Percentiles rank a stretch among this genome's conserved stretches.
Evolutionary conservation across 92 coral and sea anemone genomes (phyloP).

Genomic region (Zoanthus sociatus): DNA sequence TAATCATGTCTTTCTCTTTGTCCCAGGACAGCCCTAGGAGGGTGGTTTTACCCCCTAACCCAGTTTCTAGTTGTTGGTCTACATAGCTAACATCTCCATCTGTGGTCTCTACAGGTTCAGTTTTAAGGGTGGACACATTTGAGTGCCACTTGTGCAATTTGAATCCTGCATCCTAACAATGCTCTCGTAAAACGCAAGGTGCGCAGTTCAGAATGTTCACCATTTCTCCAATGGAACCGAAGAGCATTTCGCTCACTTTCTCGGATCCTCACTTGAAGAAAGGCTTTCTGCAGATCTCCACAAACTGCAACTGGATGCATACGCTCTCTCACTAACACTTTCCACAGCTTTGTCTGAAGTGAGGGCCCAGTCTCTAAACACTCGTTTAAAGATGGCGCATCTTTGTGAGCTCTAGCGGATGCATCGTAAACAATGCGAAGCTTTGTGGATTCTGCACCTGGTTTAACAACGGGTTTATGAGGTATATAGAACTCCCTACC

Average conservation of each 20-base stretch:
- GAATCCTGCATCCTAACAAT: constrained; percentile 38
- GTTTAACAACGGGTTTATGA: constrained; percentile 24
- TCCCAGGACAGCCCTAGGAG: constrained; percentile 55
- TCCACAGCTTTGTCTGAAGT: constrained; percentile 24
- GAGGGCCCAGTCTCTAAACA: constrained; percentile 12
- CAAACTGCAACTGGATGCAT: not conserved
- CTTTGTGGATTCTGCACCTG: constrained; percentile 18
- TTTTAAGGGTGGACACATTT: constrained; percentile 21
- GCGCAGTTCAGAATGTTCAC: not conserved
- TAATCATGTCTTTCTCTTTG: constrained; percentile 35
- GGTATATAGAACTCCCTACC: constrained; percentile 33
- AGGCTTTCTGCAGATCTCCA: constrained; percentile 18
- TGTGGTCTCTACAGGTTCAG: constrained; percentile 14
- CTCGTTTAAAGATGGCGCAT: constrained; percentile 25
- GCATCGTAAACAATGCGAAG: constrained; percentile 13
- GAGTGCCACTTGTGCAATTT: constrained; percentile 46
- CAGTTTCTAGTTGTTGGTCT: constrained; percentile 46
- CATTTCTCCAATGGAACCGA: constrained; percentile 16
- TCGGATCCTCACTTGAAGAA: constrained; percentile 17
- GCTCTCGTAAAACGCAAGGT: constrained; percentile 16
- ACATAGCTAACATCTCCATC: constrained; percentile 39
- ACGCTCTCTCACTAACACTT: not conserved
- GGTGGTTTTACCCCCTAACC: constrained; percentile 14
- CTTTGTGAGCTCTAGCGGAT: constrained; percentile 20
- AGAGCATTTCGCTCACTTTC: constrained; percentile 1